Base-by-base conservation (phyloP, 2,888 invertebrate species). In the Petrophora chlorosata region DNA sequence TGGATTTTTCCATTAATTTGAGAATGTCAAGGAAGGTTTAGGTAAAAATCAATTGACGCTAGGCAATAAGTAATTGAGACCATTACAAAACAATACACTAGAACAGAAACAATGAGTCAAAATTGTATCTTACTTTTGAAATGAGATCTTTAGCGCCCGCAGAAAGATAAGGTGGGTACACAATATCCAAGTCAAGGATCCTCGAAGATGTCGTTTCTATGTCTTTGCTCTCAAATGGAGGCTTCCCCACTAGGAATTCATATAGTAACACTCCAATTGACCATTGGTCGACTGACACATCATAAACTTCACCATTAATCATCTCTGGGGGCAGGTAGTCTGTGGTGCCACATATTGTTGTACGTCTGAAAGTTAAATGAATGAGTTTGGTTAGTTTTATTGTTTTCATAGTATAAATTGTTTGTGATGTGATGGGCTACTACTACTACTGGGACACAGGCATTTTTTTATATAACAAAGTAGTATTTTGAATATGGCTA, bases 321-420 rank as follows among this genome's bases (percentile, higher is more conserved):
- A 99, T 99, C 89, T 99, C 99, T 4, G 99, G 99, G 0, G 98
- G 97, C 14, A 99, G 88, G 81, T 99, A 99, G 86, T 99, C 98
- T 28, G 98, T 87, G 0, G 98, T 99, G 1, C 99, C 98, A 70
- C 99, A 99, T 89, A 98, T 92, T 1, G 98, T 99, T 62, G 94
- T 94, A 25, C 98, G 94, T 70, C 95, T 95, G 68, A 42, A 82
- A 69, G n/a, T 2, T 29, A n/a, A n/a, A n/a, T n/a, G n/a, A n/a
- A n/a, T n/a, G n/a, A n/a, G n/a, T n/a, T n/a, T n/a, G n/a, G n/a
- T n/a, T n/a, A n/a, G n/a, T n/a, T n/a, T n/a, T n/a, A n/a, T n/a
- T n/a, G n/a, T n/a, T n/a, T n/a, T n/a, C n/a, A n/a, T n/a, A n/a
- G n/a, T n/a, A n/a, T n/a, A n/a, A n/a, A n/a, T n/a, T n/a, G n/a